Percentiles rank a stretch among this genome's conserved stretches.
Evolutionary conservation across 2,888 invertebrate species (phyloP).

Genomic region (Sycophila texana): DNA sequence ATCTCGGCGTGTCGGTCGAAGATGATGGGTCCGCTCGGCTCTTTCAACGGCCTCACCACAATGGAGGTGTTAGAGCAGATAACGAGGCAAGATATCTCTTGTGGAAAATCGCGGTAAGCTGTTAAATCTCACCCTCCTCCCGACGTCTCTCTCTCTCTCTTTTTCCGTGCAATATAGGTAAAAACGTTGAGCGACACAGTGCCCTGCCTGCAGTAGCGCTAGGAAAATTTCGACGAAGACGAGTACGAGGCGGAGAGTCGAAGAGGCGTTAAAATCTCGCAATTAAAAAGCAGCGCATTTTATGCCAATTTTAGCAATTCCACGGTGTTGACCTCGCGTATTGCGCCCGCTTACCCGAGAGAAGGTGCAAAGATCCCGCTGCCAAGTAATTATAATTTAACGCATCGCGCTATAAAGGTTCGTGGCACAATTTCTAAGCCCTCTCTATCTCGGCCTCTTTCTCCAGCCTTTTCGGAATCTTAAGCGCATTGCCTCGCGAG

Average conservation of each 20-base stretch:
- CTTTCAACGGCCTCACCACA: conserved; percentile 59
- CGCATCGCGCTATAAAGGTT: conserved; percentile 9
- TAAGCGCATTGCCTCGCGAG: background rate
- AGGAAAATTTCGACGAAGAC: background rate
- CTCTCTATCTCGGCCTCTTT: background rate
- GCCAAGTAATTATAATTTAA: conserved; percentile 39
- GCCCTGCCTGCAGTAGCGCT: background rate
- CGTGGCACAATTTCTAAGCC: background rate
- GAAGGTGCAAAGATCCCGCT: background rate
- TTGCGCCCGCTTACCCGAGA: background rate
- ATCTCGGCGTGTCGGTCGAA: conserved; percentile 60
- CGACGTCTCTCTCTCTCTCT: background rate
- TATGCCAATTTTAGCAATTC: conserved; percentile 35
- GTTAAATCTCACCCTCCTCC: conserved; percentile 31
- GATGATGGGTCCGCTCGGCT: conserved; percentile 51
- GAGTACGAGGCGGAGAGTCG: background rate
- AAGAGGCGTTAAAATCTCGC: background rate
- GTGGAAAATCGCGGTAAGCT: conserved; percentile 48
- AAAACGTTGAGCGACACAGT: background rate
- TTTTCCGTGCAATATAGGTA: background rate
- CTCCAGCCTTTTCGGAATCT: background rate
- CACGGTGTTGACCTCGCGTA: background rate
- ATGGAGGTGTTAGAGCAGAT: conserved; percentile 64
- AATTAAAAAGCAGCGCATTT: conserved; percentile 28
- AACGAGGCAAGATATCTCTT: conserved; percentile 56